These are phyloP conservation scores for Amphipyra berbera DNA, from an alignment of 2,888 invertebrate genomes.

Conservation along the genomic window DNA sequence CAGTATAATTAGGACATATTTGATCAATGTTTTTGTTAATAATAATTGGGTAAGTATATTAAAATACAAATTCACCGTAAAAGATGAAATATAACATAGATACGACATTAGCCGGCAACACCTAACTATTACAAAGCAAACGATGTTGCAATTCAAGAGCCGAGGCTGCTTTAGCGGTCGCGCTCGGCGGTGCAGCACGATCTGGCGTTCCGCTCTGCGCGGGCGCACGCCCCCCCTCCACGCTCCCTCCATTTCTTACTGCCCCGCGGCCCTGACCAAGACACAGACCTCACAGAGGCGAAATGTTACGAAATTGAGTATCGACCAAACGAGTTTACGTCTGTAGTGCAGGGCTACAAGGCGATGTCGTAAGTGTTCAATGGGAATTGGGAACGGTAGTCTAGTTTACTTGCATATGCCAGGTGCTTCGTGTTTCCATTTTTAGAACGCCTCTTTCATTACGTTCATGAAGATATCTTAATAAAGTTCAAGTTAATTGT, in stretches of 20 bases:
- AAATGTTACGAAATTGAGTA: slow-evolving; percentile 86
- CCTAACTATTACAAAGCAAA: slow-evolving; percentile 75
- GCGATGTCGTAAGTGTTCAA: slow-evolving; percentile 63
- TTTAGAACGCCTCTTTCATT: slow-evolving; percentile 33
- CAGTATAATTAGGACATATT: no score
- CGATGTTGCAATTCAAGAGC: slow-evolving; percentile 86
- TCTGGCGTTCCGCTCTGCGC: slow-evolving; percentile 88
- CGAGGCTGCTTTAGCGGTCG: slow-evolving; percentile 86
- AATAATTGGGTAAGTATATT: neutral
- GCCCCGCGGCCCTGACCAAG: slow-evolving; percentile 87
- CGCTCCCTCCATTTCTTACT: slow-evolving; percentile 63
- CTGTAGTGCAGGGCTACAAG: slow-evolving; percentile 60
- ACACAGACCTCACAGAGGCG: slow-evolving; percentile 82
- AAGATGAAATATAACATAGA: slow-evolving; percentile 19
- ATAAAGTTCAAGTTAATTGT: slow-evolving; percentile 30
- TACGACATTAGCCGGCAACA: slow-evolving; percentile 45
- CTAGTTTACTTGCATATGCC: slow-evolving; percentile 56
- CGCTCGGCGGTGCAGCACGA: slow-evolving; percentile 89
- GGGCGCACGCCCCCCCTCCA: slow-evolving; percentile 71
- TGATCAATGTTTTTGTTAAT: no score
- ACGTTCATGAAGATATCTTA: slow-evolving; percentile 27
- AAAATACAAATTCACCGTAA: neutral
- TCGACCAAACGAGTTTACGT: slow-evolving; percentile 76
- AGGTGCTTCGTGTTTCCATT: slow-evolving; percentile 43
- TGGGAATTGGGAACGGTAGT: slow-evolving; percentile 64